These are phyloP conservation scores for Phrynocephalus versicolor DNA, from an alignment of 2,113 vertebrate genomes.

Conservation along the genomic window DNA sequence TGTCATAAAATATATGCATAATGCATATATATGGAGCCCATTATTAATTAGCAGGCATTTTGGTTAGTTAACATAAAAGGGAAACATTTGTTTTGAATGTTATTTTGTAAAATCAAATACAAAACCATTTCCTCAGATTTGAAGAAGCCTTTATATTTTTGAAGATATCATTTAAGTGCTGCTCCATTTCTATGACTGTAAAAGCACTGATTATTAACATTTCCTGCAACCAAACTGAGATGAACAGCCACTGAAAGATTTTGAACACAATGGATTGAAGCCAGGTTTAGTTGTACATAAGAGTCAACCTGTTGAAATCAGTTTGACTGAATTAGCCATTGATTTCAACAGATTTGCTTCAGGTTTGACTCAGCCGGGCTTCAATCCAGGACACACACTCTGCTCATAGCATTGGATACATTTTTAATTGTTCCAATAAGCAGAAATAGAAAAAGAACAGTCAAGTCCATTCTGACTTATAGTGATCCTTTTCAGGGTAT, in stretches of 20 bases:
- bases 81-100: slow-evolving; percentile 29
- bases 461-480: too few relatives aligned
- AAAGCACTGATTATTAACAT: not conserved
- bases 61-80: slow-evolving; percentile 18
- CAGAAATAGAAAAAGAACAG: not conserved
- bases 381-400: not conserved
- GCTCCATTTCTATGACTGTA: slow-evolving; percentile 1
- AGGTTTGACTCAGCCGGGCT: not conserved
- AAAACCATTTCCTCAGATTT: not conserved
- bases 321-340: not conserved
- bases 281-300: not conserved
- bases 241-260: not conserved
- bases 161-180: not conserved
- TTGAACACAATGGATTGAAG: not conserved
- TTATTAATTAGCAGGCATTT: not conserved
- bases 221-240: not conserved
- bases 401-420: not conserved
- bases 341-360: not conserved
- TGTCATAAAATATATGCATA: slow-evolving; percentile 27
- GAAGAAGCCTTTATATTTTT: not conserved
- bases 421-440: slow-evolving; percentile 7
- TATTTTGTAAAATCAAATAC: not conserved
- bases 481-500: too few relatives aligned
- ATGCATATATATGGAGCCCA: not conserved
- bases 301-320: not conserved